These are phyloP conservation scores for Catostylus mosaicus DNA, from an alignment of 30 jellyfish, hydroid and myxozoan genomes.

Conservation along the genomic window DNA sequence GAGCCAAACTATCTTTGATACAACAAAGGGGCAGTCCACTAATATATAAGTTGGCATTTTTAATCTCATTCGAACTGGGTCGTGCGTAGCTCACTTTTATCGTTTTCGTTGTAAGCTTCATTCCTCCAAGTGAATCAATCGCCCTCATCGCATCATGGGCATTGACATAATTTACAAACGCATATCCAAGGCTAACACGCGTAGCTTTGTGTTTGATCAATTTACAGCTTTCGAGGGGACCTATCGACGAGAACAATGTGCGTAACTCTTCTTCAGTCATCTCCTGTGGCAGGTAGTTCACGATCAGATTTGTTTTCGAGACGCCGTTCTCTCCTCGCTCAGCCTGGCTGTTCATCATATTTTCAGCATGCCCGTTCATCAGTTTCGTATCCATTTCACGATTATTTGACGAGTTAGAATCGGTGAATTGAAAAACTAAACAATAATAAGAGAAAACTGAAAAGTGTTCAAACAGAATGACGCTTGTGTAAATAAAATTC, in stretches of 20 bases:
- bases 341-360: constrained; percentile 42
- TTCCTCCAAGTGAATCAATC: constrained; percentile 94
- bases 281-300: constrained; percentile 99
- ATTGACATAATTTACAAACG: constrained; percentile 92
- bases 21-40: constrained; percentile 97
- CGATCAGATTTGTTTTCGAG: constrained; percentile 94
- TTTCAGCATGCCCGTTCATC: constrained; percentile 79
- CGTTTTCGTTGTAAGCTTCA: constrained; percentile 92
- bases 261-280: constrained; percentile 97
- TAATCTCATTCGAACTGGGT: constrained; percentile 98
- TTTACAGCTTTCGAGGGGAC: constrained; percentile 98
- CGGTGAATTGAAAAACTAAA: constrained; percentile 41
- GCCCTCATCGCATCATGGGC: constrained; percentile 95
- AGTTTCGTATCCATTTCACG: constrained; percentile 68
- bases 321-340: constrained; percentile 58
- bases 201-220: constrained; percentile 92
- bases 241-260: constrained; percentile 94
- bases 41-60: constrained; percentile 96
- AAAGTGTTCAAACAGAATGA: constrained; percentile 65
- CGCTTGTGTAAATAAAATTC: constrained; percentile 80
- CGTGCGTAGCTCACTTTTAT: constrained; percentile 99
- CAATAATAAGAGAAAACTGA: constrained; percentile 47
- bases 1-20: constrained; percentile 85
- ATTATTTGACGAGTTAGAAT: background rate
- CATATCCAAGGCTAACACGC: constrained; percentile 98